Evolutionary conservation across 92 coral and sea anemone genomes (phyloP).

Genomic region (Zoanthus gigantus): DNA sequence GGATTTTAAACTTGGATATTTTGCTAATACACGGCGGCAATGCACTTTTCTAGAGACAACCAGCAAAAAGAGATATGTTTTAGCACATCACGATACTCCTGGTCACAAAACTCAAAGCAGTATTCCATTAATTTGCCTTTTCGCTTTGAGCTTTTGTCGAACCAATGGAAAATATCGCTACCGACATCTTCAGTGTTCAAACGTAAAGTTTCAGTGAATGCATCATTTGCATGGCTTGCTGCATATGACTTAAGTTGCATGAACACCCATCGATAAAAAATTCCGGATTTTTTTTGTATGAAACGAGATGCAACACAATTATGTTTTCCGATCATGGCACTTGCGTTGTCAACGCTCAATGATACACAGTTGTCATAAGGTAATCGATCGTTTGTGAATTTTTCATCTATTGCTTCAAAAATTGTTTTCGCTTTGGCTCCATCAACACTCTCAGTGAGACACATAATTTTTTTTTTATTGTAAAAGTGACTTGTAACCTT

Average conservation of each 20-base stretch:
- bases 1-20: conserved; percentile 48
- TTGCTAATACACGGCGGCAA: conserved; percentile 36
- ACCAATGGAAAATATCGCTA: conserved; percentile 50
- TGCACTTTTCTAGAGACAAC: conserved; percentile 54
- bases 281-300: conserved; percentile 29
- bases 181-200: conserved; percentile 53
- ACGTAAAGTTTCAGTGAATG: conserved; percentile 18
- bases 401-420: conserved; percentile 49
- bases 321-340: conserved; percentile 55
- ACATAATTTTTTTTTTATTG: conserved; percentile 39
- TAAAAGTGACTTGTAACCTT: conserved; percentile 55
- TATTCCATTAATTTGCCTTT: conserved; percentile 55
- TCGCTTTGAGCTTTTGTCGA: conserved; percentile 53
- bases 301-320: conserved; percentile 57
- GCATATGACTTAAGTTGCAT: conserved; percentile 62
- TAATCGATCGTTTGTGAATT: conserved; percentile 44
- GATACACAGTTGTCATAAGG: conserved; percentile 44
- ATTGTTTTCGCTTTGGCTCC: conserved; percentile 48
- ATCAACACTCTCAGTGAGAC: conserved; percentile 62
- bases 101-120: conserved; percentile 48
- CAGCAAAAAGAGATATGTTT: conserved; percentile 50
- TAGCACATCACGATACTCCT: conserved; percentile 37
- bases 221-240: conserved; percentile 40
- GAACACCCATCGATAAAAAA: conserved; percentile 48
- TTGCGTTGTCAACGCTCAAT: conserved; percentile 56